A percentile compares a stretch with the other conserved stretches of the same genome.
phyloP scores from a whole-genome alignment of 2,797 vertebrate genomes.

The Phoebastria nigripes region DNA sequence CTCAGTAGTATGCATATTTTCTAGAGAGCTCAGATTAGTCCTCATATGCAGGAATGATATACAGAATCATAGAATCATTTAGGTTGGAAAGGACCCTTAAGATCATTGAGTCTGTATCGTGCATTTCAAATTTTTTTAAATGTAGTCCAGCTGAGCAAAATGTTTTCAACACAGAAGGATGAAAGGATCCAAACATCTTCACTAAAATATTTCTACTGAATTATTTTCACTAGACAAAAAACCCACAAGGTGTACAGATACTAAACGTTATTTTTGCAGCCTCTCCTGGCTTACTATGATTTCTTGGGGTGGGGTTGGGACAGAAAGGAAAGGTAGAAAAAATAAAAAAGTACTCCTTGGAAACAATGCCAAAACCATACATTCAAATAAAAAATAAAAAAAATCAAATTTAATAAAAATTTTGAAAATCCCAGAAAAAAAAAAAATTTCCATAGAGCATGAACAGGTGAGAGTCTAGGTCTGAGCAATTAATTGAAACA shows the following conservation, averaged over 20 bases:
- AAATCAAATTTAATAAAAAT: neutral
- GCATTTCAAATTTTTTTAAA: neutral
- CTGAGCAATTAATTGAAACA: neutral
- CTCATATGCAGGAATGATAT: neutral
- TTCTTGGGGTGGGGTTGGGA: neutral
- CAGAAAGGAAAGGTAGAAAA: neutral
- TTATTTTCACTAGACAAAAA: neutral
- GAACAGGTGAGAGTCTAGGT: neutral
- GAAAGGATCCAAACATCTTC: neutral
- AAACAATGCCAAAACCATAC: neutral
- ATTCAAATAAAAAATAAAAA: neutral
- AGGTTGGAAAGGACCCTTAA: neutral
- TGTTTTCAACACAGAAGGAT: neutral
- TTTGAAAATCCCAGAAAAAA: neutral
- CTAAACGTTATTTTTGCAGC: neutral
- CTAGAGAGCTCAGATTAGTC: neutral
- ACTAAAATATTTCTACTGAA: neutral
- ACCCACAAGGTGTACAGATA: accelerated
- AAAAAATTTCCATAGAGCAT: accelerated
- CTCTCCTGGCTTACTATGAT: neutral
- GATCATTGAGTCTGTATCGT: neutral
- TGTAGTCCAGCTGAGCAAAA: neutral
- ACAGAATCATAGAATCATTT: neutral
- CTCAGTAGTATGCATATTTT: neutral
- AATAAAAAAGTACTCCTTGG: neutral